Conservation (phyloP, 2,113 vertebrate species). For the Anhinga anhinga region DNA sequence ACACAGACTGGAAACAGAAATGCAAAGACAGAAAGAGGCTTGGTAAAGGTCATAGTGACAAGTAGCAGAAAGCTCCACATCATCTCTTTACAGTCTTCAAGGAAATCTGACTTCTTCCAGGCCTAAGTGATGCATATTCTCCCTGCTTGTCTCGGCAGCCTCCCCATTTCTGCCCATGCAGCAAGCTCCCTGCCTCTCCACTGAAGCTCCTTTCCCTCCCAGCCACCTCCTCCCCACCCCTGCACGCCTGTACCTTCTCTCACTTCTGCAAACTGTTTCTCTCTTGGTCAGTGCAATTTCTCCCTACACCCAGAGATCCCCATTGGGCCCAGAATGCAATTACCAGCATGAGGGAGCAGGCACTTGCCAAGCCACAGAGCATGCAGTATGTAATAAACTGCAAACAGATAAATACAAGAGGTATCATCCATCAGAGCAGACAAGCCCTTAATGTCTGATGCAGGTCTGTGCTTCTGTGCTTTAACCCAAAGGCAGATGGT, state of each 20-base stretch:
- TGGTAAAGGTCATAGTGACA: not conserved
- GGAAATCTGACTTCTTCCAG: not conserved
- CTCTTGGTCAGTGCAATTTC: not conserved
- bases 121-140: not conserved
- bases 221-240: not conserved
- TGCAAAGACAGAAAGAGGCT: not conserved
- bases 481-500: not conserved
- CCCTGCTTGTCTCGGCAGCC: not conserved
- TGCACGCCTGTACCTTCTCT: not conserved
- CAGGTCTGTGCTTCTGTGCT: not conserved
- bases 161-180: not conserved
- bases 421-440: not conserved
- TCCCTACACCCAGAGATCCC: not conserved
- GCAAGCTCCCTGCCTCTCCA: not conserved
- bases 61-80: not conserved
- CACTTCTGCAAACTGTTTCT: not conserved
- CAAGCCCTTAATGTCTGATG: not conserved
- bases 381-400: not conserved
- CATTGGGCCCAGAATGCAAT: not conserved
- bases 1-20: not conserved
- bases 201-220: not conserved
- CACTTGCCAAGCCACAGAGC: not conserved
- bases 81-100: not conserved
- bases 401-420: not conserved
- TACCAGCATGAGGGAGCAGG: not conserved